Evolutionary conservation across 2,797 vertebrate genomes (phyloP).

Genomic region (Melanotaenia parkinsoni): DNA sequence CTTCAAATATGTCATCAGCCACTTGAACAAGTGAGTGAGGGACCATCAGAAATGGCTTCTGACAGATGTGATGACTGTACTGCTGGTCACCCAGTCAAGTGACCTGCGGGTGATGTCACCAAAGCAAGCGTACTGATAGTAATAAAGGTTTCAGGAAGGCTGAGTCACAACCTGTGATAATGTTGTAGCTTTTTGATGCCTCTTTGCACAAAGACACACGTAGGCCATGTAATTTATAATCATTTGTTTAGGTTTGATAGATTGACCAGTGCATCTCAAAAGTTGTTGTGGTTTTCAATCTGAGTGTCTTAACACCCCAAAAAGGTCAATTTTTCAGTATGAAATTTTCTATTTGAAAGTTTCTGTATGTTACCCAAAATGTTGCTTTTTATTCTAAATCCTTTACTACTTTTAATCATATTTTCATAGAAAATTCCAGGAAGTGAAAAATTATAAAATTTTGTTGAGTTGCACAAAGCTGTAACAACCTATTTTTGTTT

Average conservation of each 20-base stretch:
- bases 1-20: conserved; percentile 95
- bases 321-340: neutral
- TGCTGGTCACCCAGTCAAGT: conserved; percentile 30
- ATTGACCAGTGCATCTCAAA: neutral
- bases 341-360: neutral
- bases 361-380: neutral
- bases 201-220: neutral
- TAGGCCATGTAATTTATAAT: conserved; percentile 1
- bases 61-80: conserved; percentile 46
- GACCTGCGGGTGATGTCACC: conserved; percentile 51
- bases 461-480: neutral
- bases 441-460: neutral
- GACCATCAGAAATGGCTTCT: conserved; percentile 32
- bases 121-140: conserved; percentile 1
- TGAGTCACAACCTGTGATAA: conserved; percentile 32
- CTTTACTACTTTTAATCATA: neutral
- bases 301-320: neutral
- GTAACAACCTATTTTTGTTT: neutral
- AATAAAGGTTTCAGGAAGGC: conserved; percentile 14
- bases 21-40: conserved; percentile 90
- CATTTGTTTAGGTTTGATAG: neutral
- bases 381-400: neutral
- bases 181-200: neutral
- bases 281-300: neutral
- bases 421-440: neutral